Evolutionary conservation across 1,140 invertebrate species (phyloP).

Genomic region (Drosophila ananassae): DNA sequence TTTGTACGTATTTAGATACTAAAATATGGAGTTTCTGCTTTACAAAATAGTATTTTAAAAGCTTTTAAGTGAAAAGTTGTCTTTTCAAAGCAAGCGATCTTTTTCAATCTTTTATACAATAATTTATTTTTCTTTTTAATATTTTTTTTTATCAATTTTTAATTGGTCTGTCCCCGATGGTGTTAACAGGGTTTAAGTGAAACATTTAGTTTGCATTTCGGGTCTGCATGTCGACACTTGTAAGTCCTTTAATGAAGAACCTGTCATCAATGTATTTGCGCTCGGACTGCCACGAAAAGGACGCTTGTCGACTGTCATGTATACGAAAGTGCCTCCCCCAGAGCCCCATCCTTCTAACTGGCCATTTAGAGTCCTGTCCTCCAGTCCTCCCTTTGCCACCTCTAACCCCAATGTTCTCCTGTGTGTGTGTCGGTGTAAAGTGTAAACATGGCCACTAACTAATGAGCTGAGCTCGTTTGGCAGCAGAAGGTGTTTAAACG

Average conservation of each 20-base stretch:
- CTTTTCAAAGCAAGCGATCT: no score
- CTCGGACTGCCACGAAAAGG: constrained; percentile 8
- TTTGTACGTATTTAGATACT: no score
- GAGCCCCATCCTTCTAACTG: neutral
- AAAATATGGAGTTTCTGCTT: no score
- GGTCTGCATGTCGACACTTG: constrained; percentile 32
- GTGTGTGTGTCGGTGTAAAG: constrained; percentile 2
- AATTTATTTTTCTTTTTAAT: neutral
- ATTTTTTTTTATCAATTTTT: neutral
- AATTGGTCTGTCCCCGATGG: neutral
- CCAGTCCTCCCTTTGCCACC: constrained; percentile 7
- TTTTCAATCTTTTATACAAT: no score
- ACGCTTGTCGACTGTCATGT: constrained; percentile 17
- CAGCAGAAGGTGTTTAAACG: constrained; percentile 1
- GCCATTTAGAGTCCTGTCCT: constrained; percentile 2
- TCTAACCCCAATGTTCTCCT: constrained; percentile 10
- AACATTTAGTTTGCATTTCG: constrained; percentile 20
- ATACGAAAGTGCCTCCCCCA: constrained; percentile 9
- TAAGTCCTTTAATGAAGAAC: constrained; percentile 41
- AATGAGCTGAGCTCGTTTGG: constrained; percentile 17
- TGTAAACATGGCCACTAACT: constrained; percentile 45
- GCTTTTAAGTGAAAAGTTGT: no score
- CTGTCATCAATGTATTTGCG: constrained; percentile 49
- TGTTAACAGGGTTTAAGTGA: constrained; percentile 5
- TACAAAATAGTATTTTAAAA: no score